Evolutionary conservation across 1,140 invertebrate species (phyloP).

Genomic region (Anoplolepis gracilipes): DNA sequence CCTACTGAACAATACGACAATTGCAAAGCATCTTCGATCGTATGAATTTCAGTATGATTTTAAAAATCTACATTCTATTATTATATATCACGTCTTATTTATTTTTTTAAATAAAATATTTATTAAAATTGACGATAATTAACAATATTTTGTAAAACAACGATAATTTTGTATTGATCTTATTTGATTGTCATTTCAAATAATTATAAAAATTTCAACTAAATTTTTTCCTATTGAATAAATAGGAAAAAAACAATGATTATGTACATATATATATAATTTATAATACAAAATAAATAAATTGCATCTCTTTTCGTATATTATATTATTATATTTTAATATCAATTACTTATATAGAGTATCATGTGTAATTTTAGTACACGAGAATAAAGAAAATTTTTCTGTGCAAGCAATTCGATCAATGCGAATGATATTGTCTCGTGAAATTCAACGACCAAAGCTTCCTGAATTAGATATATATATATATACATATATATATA

Average conservation of each 20-base stretch:
- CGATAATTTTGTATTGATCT: not conserved
- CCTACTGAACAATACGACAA: constrained; percentile 39
- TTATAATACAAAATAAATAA: constrained; percentile 1
- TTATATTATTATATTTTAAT: not conserved
- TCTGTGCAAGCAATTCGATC: constrained; percentile 24
- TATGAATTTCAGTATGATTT: constrained; percentile 29
- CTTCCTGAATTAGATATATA: constrained; percentile 49
- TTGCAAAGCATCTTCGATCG: constrained; percentile 39
- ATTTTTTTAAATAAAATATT: not conserved
- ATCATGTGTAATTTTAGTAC: not conserved
- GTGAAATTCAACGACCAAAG: constrained; percentile 57
- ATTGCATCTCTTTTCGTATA: not conserved
- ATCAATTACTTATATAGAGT: not conserved
- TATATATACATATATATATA: too few species aligned
- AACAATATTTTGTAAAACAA: not conserved
- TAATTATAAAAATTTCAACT: not conserved
- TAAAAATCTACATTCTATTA: not conserved
- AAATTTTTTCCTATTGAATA: not conserved
- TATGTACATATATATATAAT: not conserved
- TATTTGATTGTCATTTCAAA: not conserved
- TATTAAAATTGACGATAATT: not conserved
- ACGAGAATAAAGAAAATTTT: not conserved
- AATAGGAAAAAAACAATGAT: not conserved
- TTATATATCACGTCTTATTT: not conserved
- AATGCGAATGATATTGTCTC: not conserved